Conservation (phyloP, 2,888 invertebrate species). For the Dendrolimus pini region DNA sequence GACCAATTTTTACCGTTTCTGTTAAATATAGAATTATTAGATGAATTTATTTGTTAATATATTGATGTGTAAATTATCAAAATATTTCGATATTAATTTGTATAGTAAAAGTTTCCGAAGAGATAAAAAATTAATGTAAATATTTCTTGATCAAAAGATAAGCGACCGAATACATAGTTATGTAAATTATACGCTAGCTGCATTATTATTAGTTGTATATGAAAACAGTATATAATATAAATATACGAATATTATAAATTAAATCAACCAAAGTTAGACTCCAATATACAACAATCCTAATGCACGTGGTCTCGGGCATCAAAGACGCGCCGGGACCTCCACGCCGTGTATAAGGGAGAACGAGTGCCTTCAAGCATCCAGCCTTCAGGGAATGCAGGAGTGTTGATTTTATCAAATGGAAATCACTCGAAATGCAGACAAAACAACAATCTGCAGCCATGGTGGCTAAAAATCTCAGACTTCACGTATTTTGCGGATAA, state of each 20-base stretch:
- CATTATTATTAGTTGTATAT: slow-evolving; percentile 22
- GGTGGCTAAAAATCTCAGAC: too few species aligned
- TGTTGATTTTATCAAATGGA: slow-evolving; percentile 56
- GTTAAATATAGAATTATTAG: neutral
- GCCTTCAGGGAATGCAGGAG: slow-evolving; percentile 67
- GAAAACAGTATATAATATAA: neutral
- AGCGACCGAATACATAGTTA: slow-evolving; percentile 11
- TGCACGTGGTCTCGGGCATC: slow-evolving; percentile 22
- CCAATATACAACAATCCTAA: slow-evolving; percentile 38
- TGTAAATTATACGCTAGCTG: slow-evolving; percentile 46
- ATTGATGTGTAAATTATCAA: neutral
- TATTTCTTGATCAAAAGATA: slow-evolving; percentile 15
- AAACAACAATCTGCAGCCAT: slow-evolving; percentile 1
- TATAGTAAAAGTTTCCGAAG: neutral
- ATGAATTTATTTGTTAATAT: neutral
- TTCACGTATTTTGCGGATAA: too few species aligned
- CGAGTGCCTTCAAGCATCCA: slow-evolving; percentile 74
- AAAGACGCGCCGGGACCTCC: slow-evolving; percentile 11
- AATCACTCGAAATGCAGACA: slow-evolving; percentile 36
- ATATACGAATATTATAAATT: slow-evolving; percentile 8
- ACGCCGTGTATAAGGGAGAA: slow-evolving; percentile 53
- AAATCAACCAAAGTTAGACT: slow-evolving; percentile 52
- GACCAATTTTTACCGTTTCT: neutral
- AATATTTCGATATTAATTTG: neutral
- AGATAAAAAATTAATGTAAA: neutral